Conservation (phyloP, 2,888 invertebrate species). For the Germaria angustata region DNA sequence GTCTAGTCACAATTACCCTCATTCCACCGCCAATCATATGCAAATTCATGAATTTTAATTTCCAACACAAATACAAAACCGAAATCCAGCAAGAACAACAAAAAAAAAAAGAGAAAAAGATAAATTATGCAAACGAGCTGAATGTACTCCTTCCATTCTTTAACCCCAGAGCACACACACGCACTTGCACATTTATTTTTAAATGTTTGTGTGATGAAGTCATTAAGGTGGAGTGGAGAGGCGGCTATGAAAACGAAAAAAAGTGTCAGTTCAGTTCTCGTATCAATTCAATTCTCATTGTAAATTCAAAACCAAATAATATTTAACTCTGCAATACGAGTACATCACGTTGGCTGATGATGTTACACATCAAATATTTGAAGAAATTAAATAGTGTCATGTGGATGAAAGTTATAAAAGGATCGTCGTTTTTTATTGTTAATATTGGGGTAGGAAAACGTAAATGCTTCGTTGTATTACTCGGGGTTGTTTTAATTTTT, state of each 20-base stretch:
- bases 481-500: no score
- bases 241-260: neutral
- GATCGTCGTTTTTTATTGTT: neutral
- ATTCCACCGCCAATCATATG: neutral
- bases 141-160: neutral
- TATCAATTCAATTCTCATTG: constrained; percentile 29
- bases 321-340: constrained; percentile 53
- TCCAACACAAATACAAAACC: constrained; percentile 21
- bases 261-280: neutral
- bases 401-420: neutral
- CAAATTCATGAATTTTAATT: constrained; percentile 51
- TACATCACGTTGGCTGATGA: constrained; percentile 29
- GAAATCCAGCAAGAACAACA: neutral
- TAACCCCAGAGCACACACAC: neutral
- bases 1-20: constrained; percentile 42
- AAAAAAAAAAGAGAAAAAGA: neutral
- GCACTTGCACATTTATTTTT: neutral
- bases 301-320: constrained; percentile 51
- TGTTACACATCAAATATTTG: constrained; percentile 36
- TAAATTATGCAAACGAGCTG: constrained; percentile 56
- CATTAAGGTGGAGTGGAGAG: constrained; percentile 7
- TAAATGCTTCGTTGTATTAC: neutral
- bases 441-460: neutral
- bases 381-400: constrained; percentile 1
- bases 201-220: constrained; percentile 21